Base-by-base conservation (phyloP, 1,140 invertebrate genomes). In the Venturia canescens region DNA sequence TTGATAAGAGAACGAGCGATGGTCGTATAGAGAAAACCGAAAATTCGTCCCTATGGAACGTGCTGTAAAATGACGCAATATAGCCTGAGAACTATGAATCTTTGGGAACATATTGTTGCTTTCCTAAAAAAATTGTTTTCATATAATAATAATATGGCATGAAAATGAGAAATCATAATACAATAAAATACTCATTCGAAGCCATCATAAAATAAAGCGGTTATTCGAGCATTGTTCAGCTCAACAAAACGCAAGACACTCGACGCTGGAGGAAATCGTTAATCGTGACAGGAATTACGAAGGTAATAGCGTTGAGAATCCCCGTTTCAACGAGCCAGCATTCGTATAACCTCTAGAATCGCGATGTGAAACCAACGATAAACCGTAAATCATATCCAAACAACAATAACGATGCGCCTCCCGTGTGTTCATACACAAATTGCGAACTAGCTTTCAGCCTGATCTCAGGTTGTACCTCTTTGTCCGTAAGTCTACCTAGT, bases 311-410 rank as follows among this genome's bases (percentile, higher is more conserved):
- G 31, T 21, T 16, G 66, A 31, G 5, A 27, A 29, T 1, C 29
- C 66, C 31, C 66, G 31, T 69, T 69, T 66, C 29, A 34, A 69
- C 16, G 16, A 3, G 66, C 13, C 29, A 31, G 15, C 15, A 31
- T 31, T 31, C 66, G 66, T 31, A 69, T 69, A 31, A 26, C 60
- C 16, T n/a, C n/a, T 1, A 13, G 23, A 6, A 23, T 63, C 21
- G 15, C 60, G 60, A 26, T 13, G 16, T 26, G 23, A 16, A 34
- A 31, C 66, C 66, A 3, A 29, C 15, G 31, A 31, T 69, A 69
- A 69, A 34, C 66, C 66, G 29, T 69, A 31, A 69, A 69, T 69
- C 29, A 69, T 69, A 69, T 69, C 21, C 66, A 69, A 69, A 69
- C 66, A 69, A 69, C 66, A 31, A 69, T 29, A 69, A 31, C 27